Evolutionary conservation across 1,140 invertebrate genomes (phyloP).

Genomic region (Macrobrachium nipponense): DNA sequence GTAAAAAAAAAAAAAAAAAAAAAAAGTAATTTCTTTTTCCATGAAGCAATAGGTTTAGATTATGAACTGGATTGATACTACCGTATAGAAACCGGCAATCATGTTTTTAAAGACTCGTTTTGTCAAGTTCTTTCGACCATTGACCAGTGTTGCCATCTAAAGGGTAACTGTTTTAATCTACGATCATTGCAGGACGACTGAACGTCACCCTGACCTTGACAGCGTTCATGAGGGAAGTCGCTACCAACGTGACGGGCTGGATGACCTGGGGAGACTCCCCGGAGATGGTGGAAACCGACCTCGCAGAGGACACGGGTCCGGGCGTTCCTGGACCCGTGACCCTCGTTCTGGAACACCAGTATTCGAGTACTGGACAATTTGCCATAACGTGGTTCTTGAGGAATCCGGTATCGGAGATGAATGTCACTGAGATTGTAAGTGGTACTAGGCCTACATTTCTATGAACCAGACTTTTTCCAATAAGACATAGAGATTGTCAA

Average conservation of each 20-base stretch:
- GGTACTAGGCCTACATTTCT: no score
- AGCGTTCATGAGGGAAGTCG: not conserved
- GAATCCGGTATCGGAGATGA: conserved; percentile 30
- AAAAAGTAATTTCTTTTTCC: no score
- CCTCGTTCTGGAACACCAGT: not conserved
- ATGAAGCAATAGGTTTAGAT: no score
- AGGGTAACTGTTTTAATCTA: no score
- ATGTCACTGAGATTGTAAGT: conserved; percentile 5
- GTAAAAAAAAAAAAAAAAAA: no score
- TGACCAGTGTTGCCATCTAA: no score
- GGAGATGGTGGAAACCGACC: not conserved
- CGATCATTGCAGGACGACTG: not conserved
- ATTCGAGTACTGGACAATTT: conserved; percentile 7
- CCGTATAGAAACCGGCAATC: no score
- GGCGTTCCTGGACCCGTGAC: conserved; percentile 4
- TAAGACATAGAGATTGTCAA: no score
- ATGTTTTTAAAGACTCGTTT: no score
- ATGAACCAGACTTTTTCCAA: no score
- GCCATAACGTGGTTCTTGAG: conserved; percentile 13
- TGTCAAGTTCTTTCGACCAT: no score
- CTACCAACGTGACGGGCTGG: not conserved
- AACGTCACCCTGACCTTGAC: not conserved
- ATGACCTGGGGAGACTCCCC: not conserved
- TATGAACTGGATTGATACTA: no score
- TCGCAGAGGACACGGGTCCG: conserved; percentile 7